A percentile compares a stretch with the other conserved stretches of the same genome.
phyloP scores from a whole-genome alignment of 2,113 vertebrate species.

The Cololabis saira region DNA sequence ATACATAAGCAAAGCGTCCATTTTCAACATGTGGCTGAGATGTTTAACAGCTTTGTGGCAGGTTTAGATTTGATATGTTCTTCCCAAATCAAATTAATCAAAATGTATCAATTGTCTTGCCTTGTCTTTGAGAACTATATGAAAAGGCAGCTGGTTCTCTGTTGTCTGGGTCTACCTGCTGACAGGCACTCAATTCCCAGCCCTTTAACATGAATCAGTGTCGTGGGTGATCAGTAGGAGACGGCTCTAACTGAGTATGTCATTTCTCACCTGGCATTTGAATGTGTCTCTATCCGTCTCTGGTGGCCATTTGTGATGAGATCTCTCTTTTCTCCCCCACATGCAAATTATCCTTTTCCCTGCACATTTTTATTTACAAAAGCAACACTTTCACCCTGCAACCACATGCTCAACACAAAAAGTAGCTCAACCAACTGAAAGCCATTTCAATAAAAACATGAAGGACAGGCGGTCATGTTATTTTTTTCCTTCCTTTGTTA shows the following conservation, averaged over 20 bases:
- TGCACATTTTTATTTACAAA: background rate
- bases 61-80: too few relatives aligned
- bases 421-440: too few relatives aligned
- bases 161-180: constrained; percentile 7
- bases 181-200: background rate
- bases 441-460: too few relatives aligned
- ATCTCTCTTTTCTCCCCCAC: background rate
- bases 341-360: background rate
- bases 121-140: background rate
- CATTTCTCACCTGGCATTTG: background rate
- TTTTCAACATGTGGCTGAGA: too few relatives aligned
- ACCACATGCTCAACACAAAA: too few relatives aligned
- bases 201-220: background rate
- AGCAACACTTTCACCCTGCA: background rate
- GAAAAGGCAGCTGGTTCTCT: background rate
- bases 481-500: too few relatives aligned
- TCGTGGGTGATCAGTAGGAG: background rate
- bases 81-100: too few relatives aligned
- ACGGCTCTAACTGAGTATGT: background rate
- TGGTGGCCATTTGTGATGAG: background rate
- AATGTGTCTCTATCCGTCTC: background rate
- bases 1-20: too few relatives aligned
- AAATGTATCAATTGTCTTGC: background rate
- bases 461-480: too few relatives aligned
- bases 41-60: too few relatives aligned